Evolutionary conservation across 2,797 vertebrate species (phyloP).

Genomic region (Clarias platycephalus): DNA sequence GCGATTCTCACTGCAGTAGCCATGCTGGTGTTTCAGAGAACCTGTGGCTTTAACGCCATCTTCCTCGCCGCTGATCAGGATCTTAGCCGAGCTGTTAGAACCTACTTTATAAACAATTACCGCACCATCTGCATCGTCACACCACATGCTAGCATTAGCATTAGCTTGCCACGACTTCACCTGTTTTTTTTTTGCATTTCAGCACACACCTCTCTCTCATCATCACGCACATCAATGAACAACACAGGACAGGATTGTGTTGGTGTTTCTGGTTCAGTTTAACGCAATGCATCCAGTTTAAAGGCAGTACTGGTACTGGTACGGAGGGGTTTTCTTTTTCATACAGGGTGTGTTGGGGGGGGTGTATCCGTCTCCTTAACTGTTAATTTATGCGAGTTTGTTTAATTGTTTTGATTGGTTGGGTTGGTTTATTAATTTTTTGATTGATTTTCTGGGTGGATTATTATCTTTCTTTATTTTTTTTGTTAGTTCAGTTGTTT

Average conservation of each 20-base stretch:
- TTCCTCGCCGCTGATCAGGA: conserved; percentile 39
- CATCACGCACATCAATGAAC: neutral
- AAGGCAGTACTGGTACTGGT: too few relatives aligned
- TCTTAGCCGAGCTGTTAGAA: conserved; percentile 69
- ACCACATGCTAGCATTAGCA: conserved; percentile 56
- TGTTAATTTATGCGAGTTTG: neutral
- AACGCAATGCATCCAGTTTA: neutral
- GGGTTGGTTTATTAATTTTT: too few relatives aligned
- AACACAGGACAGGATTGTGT: neutral
- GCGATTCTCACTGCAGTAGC: neutral
- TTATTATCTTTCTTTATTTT: neutral
- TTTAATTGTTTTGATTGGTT: neutral
- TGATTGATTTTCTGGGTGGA: too few relatives aligned
- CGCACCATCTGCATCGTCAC: conserved; percentile 73
- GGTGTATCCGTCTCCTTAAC: too few relatives aligned
- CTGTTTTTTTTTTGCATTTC: neutral
- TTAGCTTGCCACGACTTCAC: neutral
- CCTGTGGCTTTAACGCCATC: conserved; percentile 16
- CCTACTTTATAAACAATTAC: conserved; percentile 74
- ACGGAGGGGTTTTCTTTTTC: too few relatives aligned
- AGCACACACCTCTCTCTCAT: conserved; percentile 36
- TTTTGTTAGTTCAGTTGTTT: neutral
- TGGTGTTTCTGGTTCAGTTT: neutral
- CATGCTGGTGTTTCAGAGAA: neutral
- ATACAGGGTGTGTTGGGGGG: too few relatives aligned